Evolutionary conservation across 2,797 vertebrate species (phyloP).

Genomic region (Hydrolagus colliei): DNA sequence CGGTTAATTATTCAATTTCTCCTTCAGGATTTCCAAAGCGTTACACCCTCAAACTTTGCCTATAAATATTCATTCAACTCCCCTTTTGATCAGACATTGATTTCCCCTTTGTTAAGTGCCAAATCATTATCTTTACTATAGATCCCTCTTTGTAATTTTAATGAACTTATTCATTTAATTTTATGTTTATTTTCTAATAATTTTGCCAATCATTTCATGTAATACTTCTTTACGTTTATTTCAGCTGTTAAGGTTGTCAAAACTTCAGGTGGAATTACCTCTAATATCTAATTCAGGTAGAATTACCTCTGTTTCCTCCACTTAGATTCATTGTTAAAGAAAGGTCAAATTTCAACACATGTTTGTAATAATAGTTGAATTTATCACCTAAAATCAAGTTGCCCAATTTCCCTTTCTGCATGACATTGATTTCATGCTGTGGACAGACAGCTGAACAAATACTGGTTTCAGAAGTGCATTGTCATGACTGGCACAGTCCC

Average conservation of each 20-base stretch:
- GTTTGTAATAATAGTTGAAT: conserved; percentile 34
- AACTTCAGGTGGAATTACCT: background rate
- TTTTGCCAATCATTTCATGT: background rate
- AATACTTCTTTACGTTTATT: background rate
- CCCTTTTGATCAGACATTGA: background rate
- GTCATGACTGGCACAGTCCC: conserved; percentile 45
- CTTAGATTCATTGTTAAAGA: background rate
- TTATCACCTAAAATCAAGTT: conserved; percentile 34
- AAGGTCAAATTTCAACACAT: background rate
- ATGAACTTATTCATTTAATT: background rate
- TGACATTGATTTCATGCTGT: conserved; percentile 39
- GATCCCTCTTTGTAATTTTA: background rate
- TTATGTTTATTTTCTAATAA: conserved; percentile 23
- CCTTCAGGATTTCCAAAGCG: background rate
- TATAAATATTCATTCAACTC: background rate
- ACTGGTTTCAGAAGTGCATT: conserved; percentile 46
- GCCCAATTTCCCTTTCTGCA: conserved; percentile 38
- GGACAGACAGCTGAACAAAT: conserved; percentile 52
- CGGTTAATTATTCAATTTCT: background rate
- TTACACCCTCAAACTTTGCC: background rate
- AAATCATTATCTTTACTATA: too few relatives aligned
- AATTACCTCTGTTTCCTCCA: background rate
- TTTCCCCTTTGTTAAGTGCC: background rate
- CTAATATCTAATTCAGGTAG: background rate
- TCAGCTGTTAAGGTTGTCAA: background rate